Conservation (phyloP, 1,140 invertebrate species). For the Drosophila murphyi region DNA sequence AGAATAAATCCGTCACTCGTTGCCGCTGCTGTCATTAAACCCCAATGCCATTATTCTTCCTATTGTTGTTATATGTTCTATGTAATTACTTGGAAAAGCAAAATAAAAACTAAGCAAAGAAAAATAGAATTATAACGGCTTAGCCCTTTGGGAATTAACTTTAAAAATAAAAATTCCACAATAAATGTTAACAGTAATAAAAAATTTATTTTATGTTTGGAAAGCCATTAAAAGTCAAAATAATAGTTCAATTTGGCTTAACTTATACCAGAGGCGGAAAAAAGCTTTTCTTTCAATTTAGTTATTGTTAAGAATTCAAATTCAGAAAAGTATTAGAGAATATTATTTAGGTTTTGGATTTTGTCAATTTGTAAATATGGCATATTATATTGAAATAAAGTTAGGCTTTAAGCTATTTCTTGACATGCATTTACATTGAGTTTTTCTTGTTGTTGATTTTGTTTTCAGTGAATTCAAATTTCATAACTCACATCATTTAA, state of each 20-base stretch:
- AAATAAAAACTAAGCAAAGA: background rate
- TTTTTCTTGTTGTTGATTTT: slow-evolving; percentile 6
- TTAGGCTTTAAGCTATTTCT: background rate
- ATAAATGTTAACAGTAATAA: no score
- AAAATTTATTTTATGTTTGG: no score
- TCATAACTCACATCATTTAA: slow-evolving; percentile 84
- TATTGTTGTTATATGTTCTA: background rate
- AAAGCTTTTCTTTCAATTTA: no score
- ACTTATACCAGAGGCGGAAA: no score
- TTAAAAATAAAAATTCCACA: no score
- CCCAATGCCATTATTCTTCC: slow-evolving; percentile 31
- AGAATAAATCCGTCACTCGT: slow-evolving; percentile 73
- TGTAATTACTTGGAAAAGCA: background rate
- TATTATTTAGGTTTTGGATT: no score
- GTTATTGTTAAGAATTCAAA: no score
- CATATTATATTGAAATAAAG: background rate
- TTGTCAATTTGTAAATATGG: background rate
- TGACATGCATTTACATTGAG: slow-evolving; percentile 28
- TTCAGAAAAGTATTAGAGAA: no score
- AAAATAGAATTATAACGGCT: no score
- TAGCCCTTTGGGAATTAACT: no score
- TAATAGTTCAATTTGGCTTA: no score
- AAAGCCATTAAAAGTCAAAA: no score
- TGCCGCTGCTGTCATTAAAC: slow-evolving; percentile 9
- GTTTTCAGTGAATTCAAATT: slow-evolving; percentile 56